Conservation (phyloP, 92 coral and sea anemone genomes). For the Porites lobata region DNA sequence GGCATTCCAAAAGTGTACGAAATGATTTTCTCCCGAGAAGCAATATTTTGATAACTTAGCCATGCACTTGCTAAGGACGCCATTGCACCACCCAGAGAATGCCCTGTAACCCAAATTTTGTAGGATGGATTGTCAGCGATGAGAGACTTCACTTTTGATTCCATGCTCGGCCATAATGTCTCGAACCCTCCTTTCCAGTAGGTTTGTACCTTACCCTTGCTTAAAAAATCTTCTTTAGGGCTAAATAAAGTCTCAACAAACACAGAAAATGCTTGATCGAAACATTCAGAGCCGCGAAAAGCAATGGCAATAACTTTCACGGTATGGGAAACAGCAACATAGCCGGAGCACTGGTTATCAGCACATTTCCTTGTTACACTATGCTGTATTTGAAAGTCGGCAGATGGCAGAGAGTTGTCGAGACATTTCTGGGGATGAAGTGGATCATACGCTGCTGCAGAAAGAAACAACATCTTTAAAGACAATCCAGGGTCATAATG, state of each 20-base stretch:
- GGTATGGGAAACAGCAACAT: constrained; percentile 71
- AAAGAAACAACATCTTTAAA: constrained; percentile 69
- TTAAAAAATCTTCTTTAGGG: constrained; percentile 49
- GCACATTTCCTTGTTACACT: constrained; percentile 58
- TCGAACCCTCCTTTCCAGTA: constrained; percentile 61
- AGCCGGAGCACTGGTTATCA: constrained; percentile 65
- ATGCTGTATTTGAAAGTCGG: constrained; percentile 33
- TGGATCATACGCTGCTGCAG: constrained; percentile 70
- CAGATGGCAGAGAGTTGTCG: constrained; percentile 55
- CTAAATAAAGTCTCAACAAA: constrained; percentile 24
- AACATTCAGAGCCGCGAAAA: constrained; percentile 64
- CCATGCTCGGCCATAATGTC: constrained; percentile 18
- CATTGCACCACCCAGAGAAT: constrained; percentile 62
- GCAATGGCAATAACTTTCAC: constrained; percentile 56
- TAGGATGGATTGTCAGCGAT: constrained; percentile 13
- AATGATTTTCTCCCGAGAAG: constrained; percentile 33
- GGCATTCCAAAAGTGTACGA: constrained; percentile 62
- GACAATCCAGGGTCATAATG: constrained; percentile 56
- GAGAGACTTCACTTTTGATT: constrained; percentile 33
- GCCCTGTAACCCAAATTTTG: constrained; percentile 52
- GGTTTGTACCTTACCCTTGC: constrained; percentile 68
- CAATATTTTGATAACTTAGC: constrained; percentile 19
- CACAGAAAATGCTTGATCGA: constrained; percentile 30
- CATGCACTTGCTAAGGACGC: constrained; percentile 44
- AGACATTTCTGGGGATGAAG: constrained; percentile 58